Conservation (phyloP, 2,113 vertebrate genomes). For the Corythornis vintsioides region DNA sequence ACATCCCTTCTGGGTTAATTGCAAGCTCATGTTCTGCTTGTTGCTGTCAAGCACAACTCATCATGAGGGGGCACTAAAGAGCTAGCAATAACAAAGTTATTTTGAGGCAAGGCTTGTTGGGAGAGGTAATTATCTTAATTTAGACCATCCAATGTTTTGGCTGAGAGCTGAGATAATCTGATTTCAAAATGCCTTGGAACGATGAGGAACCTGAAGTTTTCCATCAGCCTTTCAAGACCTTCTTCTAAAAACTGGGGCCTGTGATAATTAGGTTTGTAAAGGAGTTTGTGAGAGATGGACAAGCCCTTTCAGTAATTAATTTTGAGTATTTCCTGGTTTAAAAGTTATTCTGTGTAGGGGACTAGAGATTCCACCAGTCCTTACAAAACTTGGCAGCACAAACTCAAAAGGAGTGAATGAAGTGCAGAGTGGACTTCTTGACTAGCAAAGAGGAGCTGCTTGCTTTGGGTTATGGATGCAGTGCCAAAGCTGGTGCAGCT, state of each 20-base stretch:
- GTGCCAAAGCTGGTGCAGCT: not conserved
- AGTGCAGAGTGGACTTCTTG: not conserved
- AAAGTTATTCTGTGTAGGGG: not conserved
- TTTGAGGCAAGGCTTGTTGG: not conserved
- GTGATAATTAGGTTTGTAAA: not conserved
- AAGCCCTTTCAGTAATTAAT: not conserved
- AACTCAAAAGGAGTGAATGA: constrained; percentile 2
- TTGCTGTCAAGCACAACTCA: constrained; percentile 36
- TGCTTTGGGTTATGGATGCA: not conserved
- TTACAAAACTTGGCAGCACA: constrained; percentile 27
- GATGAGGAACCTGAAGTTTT: not conserved
- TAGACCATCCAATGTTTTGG: not conserved
- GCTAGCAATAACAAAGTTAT: not conserved
- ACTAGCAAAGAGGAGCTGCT: not conserved
- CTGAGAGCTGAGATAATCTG: not conserved
- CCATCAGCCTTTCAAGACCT: not conserved
- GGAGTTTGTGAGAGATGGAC: not conserved
- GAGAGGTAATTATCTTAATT: not conserved
- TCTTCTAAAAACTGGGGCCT: not conserved
- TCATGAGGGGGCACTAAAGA: constrained; percentile 69
- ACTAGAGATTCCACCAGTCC: not conserved
- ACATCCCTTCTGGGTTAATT: not conserved
- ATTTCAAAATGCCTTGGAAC: not conserved
- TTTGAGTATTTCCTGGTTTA: not conserved
- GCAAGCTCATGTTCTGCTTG: not conserved